Evolutionary conservation across 2,888 invertebrate species (phyloP).

Genomic region (Oscheius sp.): DNA sequence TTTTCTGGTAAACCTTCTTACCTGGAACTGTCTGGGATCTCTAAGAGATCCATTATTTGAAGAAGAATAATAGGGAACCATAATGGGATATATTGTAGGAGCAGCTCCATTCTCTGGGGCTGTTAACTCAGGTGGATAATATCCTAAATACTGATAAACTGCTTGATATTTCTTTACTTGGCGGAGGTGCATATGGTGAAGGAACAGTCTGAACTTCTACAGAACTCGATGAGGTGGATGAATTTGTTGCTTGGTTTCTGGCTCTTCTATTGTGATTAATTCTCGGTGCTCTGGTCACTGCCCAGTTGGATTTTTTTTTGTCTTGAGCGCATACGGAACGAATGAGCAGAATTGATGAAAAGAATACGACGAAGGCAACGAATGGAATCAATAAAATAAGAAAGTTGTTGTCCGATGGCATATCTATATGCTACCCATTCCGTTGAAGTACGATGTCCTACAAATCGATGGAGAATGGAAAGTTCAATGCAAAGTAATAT

Average conservation of each 20-base stretch:
- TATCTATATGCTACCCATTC: slow-evolving; percentile 14
- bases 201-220: slow-evolving; percentile 21
- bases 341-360: slow-evolving; percentile 17
- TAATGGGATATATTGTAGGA: slow-evolving; percentile 46
- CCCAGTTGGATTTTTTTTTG: slow-evolving; percentile 17
- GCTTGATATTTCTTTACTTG: slow-evolving; percentile 2
- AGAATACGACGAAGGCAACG: slow-evolving; percentile 17
- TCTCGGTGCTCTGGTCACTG: background rate
- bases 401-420: slow-evolving; percentile 15
- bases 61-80: slow-evolving; percentile 46
- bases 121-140: slow-evolving; percentile 44
- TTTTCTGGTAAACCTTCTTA: background rate
- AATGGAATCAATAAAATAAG: slow-evolving; percentile 24
- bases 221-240: slow-evolving; percentile 8
- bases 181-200: slow-evolving; percentile 16
- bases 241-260: background rate
- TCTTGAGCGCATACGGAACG: slow-evolving; percentile 8
- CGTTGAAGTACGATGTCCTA: background rate
- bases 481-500: too few species aligned
- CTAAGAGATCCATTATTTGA: slow-evolving; percentile 31
- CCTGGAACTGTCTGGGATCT: slow-evolving; percentile 49
- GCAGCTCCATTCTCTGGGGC: slow-evolving; percentile 32
- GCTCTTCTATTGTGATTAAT: slow-evolving; percentile 18
- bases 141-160: slow-evolving; percentile 26
- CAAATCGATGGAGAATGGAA: too few species aligned